phyloP scores from a whole-genome alignment of 1,140 invertebrate genomes.

The Cotesia chilonis region DNA sequence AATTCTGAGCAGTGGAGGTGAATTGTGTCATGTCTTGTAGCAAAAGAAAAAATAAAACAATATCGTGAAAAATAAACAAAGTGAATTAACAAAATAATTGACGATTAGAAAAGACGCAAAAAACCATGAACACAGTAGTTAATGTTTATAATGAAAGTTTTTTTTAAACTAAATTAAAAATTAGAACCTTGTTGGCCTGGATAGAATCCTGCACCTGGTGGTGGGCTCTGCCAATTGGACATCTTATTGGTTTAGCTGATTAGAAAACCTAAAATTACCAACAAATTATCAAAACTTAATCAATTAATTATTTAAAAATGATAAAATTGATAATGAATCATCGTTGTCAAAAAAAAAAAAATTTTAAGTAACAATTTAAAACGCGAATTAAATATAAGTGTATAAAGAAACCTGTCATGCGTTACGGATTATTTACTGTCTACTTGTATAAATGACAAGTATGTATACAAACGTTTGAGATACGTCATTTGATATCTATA shows the following conservation, averaged over 20 bases:
- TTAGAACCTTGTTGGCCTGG: constrained; percentile 60
- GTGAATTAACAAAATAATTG: constrained; percentile 11
- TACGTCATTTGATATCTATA: too few relatives aligned
- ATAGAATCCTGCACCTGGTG: constrained; percentile 57
- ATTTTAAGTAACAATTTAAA: too few relatives aligned
- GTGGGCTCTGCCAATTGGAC: constrained; percentile 57
- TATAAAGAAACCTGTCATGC: too few relatives aligned
- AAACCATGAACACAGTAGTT: constrained; percentile 26
- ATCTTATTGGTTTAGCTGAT: constrained; percentile 59
- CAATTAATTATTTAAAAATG: background rate
- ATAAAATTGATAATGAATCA: too few relatives aligned
- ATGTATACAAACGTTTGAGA: too few relatives aligned
- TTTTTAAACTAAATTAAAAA: constrained; percentile 42
- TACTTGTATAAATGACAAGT: too few relatives aligned
- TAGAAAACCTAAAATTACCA: constrained; percentile 55
- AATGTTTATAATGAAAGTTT: constrained; percentile 31
- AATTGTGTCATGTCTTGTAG: background rate
- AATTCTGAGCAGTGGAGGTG: background rate
- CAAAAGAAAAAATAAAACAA: constrained; percentile 1
- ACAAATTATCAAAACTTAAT: background rate
- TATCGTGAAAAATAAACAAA: constrained; percentile 12
- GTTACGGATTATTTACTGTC: too few relatives aligned
- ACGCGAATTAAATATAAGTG: too few relatives aligned
- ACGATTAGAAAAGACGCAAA: too few relatives aligned
- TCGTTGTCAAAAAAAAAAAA: too few relatives aligned